Evolutionary conservation across 2,797 vertebrate genomes (phyloP).

Genomic region (Pseudochaenichthys georgianus): DNA sequence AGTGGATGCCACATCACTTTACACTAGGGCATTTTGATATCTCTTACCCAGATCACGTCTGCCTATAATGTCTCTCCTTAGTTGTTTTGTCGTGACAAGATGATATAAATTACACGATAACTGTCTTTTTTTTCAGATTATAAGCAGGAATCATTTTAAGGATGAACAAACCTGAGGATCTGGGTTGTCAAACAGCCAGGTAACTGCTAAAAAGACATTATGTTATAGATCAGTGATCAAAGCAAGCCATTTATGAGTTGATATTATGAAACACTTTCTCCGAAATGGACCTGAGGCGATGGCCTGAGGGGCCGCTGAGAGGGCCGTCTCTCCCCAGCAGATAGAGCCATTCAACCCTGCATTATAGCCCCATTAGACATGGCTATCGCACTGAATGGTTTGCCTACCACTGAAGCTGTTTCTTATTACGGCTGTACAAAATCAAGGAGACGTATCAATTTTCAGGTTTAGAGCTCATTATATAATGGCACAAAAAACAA

Average conservation of each 20-base stretch:
- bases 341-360: constrained; percentile 71
- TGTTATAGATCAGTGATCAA: constrained; percentile 72
- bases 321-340: constrained; percentile 62
- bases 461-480: constrained; percentile 60
- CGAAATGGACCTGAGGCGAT: constrained; percentile 75
- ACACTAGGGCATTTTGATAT: constrained; percentile 26
- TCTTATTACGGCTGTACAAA: constrained; percentile 62
- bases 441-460: constrained; percentile 59
- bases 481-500: constrained; percentile 70
- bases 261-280: constrained; percentile 76
- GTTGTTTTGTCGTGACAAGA: constrained; percentile 36
- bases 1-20: constrained; percentile 46
- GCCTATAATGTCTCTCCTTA: not conserved
- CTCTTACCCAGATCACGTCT: constrained; percentile 9
- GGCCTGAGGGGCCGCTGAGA: constrained; percentile 73
- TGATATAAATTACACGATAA: constrained; percentile 44
- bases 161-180: constrained; percentile 54
- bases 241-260: constrained; percentile 66
- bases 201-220: constrained; percentile 59
- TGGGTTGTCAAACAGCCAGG: constrained; percentile 41
- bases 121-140: constrained; percentile 27
- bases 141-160: constrained; percentile 42
- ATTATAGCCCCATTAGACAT: constrained; percentile 79
- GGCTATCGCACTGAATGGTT: constrained; percentile 70
- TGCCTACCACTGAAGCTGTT: constrained; percentile 51